Conservation (phyloP, 2,888 invertebrate species). For the Lasioglossum pauxillum region DNA sequence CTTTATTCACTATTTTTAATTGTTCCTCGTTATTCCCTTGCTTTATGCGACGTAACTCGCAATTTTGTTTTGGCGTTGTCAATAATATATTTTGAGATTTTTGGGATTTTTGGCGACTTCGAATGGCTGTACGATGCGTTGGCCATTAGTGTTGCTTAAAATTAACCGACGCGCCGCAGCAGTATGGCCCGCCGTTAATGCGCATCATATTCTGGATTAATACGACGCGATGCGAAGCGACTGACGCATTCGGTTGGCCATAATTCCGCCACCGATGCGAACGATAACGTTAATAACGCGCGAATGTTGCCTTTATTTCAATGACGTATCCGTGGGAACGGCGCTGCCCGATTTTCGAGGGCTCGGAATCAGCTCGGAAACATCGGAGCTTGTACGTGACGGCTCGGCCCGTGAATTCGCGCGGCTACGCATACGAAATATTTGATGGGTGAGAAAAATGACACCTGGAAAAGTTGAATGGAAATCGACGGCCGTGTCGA, state of each 20-base stretch:
- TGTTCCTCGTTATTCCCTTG: too few relatives aligned
- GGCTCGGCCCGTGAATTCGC: not conserved
- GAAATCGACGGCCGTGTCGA: slow-evolving; percentile 26
- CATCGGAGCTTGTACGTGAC: not conserved
- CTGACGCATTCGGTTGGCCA: slow-evolving; percentile 1
- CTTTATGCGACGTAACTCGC: too few relatives aligned
- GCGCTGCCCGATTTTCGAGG: not conserved
- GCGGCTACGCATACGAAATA: slow-evolving; percentile 5
- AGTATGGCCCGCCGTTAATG: slow-evolving; percentile 27
- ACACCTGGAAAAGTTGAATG: slow-evolving; percentile 29
- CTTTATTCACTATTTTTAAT: too few relatives aligned
- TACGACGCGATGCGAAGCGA: slow-evolving; percentile 14
- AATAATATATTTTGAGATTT: not conserved
- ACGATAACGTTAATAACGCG: slow-evolving; percentile 27
- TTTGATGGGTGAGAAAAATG: slow-evolving; percentile 11
- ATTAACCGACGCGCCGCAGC: slow-evolving; percentile 22
- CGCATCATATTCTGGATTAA: slow-evolving; percentile 50
- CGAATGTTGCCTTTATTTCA: slow-evolving; percentile 13
- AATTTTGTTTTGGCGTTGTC: too few relatives aligned
- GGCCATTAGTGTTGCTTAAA: slow-evolving; percentile 30
- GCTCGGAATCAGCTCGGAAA: not conserved
- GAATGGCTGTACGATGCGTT: not conserved
- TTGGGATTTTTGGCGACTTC: not conserved
- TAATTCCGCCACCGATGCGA: slow-evolving; percentile 14
- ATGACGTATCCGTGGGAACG: not conserved